Percentiles rank a stretch among this genome's conserved stretches.
phyloP scores from a whole-genome alignment of 2,797 vertebrate species.

The Ceryle rudis region DNA sequence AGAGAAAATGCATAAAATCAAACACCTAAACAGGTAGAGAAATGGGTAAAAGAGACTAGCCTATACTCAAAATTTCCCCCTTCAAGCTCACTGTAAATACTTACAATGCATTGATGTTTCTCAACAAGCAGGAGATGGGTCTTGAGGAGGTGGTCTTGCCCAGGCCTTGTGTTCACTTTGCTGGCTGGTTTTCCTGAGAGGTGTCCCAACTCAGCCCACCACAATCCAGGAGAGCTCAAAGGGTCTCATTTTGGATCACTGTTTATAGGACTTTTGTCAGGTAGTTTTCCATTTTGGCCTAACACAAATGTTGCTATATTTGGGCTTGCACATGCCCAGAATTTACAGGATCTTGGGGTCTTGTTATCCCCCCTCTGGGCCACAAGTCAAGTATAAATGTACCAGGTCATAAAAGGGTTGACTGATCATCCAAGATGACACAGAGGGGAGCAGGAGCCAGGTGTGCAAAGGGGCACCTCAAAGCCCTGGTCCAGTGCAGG shows the following conservation, averaged over 20 bases:
- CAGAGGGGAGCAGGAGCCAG: not conserved
- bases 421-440: not conserved
- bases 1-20: not conserved
- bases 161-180: not conserved
- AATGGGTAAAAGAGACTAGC: not conserved
- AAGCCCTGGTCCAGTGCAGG: not conserved
- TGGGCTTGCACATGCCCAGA: not conserved
- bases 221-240: not conserved
- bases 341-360: no score
- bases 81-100: not conserved
- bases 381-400: no score
- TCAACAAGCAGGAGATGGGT: not conserved
- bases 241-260: not conserved
- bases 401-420: not conserved
- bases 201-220: not conserved
- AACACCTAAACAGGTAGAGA: not conserved
- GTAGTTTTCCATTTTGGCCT: not conserved
- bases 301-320: not conserved
- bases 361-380: not conserved
- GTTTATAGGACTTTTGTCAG: not conserved
- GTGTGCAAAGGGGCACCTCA: not conserved
- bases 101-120: not conserved
- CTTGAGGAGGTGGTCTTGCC: not conserved
- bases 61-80: not conserved
- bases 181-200: not conserved